A percentile compares a stretch with the other conserved stretches of the same genome.
Conservation (phyloP, 2,113 vertebrate species). For the Mionectes macconnelli region DNA sequence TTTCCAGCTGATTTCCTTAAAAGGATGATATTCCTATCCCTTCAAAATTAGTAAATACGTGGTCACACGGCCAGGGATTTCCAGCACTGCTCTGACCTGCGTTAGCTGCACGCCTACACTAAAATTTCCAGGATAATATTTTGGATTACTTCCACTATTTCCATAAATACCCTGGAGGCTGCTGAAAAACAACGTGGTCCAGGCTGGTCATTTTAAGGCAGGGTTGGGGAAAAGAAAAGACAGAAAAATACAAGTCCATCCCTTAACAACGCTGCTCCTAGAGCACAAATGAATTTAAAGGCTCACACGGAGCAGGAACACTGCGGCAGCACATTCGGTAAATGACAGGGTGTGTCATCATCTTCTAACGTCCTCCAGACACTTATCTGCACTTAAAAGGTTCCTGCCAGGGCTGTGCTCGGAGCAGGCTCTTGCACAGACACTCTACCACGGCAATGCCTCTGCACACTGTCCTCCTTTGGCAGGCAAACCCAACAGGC, state of each 20-base stretch:
- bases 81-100: background rate
- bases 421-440: background rate
- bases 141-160: background rate
- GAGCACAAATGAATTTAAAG: background rate
- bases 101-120: background rate
- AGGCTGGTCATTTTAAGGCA: background rate
- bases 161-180: rapidly evolving
- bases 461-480: background rate
- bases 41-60: rapidly evolving
- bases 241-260: background rate
- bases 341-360: background rate
- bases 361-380: background rate
- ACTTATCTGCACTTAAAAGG: background rate
- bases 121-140: background rate
- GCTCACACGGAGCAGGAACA: background rate
- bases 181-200: background rate
- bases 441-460: background rate
- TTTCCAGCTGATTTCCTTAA: background rate
- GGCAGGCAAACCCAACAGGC: background rate
- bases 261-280: background rate
- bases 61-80: background rate
- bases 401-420: background rate
- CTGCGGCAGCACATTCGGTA: rapidly evolving
- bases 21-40: rapidly evolving
- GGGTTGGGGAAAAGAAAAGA: background rate